phyloP scores from a whole-genome alignment of 1,140 invertebrate species.

The Subanguina moxae region DNA sequence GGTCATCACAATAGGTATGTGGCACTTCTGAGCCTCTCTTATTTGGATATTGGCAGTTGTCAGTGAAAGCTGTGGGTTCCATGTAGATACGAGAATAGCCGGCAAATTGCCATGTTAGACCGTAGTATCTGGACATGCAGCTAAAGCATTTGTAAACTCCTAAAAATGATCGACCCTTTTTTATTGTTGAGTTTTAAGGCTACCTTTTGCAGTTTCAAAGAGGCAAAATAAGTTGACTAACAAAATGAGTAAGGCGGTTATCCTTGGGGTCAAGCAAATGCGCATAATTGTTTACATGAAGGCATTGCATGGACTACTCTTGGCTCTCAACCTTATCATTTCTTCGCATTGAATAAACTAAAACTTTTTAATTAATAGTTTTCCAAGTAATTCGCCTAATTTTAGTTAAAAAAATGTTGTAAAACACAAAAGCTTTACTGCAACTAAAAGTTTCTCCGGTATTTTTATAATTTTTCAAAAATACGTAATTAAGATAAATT shows the following conservation, averaged over 20 bases:
- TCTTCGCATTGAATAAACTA: too few relatives aligned
- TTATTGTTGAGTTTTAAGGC: not conserved
- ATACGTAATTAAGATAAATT: too few relatives aligned
- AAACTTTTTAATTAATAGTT: too few relatives aligned
- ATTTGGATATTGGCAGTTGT: conserved; percentile 45
- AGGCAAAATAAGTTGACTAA: not conserved
- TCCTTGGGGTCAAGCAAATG: conserved; percentile 4
- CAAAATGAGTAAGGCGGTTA: not conserved
- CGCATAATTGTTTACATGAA: not conserved
- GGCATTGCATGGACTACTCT: too few relatives aligned
- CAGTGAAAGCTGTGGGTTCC: conserved; percentile 47
- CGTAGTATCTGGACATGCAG: conserved; percentile 53
- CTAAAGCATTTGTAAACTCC: conserved; percentile 50
- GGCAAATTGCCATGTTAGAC: conserved; percentile 50
- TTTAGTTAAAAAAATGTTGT: too few relatives aligned
- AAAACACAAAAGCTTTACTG: too few relatives aligned
- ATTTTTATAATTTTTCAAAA: too few relatives aligned
- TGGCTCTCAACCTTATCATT: too few relatives aligned
- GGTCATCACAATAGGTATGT: conserved; percentile 39
- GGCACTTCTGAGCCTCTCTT: conserved; percentile 37
- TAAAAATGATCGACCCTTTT: conserved; percentile 56
- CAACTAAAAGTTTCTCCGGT: too few relatives aligned
- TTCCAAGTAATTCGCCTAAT: too few relatives aligned
- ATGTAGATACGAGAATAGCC: conserved; percentile 48
- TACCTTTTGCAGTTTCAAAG: not conserved